These are phyloP conservation scores for Tetrao urogallus DNA, from an alignment of 2,113 vertebrate genomes.

Conservation along the genomic window DNA sequence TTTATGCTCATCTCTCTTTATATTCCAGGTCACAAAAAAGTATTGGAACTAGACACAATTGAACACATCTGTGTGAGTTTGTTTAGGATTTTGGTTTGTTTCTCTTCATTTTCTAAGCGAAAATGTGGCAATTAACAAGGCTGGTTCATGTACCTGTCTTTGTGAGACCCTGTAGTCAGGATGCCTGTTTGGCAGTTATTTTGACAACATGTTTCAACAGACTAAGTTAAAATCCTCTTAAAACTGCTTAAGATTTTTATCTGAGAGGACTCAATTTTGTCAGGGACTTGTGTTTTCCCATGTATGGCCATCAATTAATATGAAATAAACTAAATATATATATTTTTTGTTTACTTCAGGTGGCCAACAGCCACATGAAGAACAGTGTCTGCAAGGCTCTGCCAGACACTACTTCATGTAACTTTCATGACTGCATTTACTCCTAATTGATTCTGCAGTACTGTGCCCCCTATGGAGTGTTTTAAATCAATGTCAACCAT, in stretches of 20 bases:
- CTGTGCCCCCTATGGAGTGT: constrained; percentile 31
- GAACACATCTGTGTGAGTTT: background rate
- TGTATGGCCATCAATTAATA: background rate
- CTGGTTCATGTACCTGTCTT: background rate
- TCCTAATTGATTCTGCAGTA: constrained; percentile 42
- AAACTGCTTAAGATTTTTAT: background rate
- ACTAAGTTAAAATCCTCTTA: background rate
- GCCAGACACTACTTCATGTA: constrained; percentile 50
- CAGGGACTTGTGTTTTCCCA: background rate
- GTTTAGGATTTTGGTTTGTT: background rate
- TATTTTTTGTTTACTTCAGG: background rate
- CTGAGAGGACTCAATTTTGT: background rate
- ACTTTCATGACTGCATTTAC: constrained; percentile 50
- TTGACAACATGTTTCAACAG: background rate
- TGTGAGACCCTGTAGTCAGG: background rate
- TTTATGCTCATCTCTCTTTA: background rate
- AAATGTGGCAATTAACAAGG: background rate
- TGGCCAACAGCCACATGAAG: background rate
- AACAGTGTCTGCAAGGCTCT: background rate
- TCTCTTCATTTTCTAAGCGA: background rate
- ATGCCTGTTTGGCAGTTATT: background rate
- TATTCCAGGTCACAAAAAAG: background rate
- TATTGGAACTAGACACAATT: background rate
- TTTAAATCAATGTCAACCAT: constrained; percentile 54
- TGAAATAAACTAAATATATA: background rate